Evolutionary conservation across 2,797 vertebrate species (phyloP).

Genomic region (Onychomys torridus): DNA sequence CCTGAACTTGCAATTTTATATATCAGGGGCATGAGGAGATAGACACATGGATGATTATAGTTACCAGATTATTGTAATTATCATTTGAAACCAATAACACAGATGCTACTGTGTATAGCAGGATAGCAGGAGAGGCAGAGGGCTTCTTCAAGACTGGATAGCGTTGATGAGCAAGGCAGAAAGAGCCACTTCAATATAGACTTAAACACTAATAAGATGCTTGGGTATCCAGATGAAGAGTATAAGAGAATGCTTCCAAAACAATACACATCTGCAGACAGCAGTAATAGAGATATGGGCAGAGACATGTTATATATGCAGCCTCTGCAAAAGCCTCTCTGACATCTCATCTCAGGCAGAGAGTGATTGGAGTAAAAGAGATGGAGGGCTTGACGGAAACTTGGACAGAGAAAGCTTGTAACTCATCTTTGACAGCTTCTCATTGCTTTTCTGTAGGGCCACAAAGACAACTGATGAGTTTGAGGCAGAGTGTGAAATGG

Average conservation of each 20-base stretch:
- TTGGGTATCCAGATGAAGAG: background rate
- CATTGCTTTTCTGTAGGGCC: background rate
- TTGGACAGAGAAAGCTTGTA: background rate
- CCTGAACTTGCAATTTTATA: background rate
- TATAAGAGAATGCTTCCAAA: background rate
- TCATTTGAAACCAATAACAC: background rate
- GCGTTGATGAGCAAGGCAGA: background rate
- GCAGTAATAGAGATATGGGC: background rate
- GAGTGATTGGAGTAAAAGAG: background rate
- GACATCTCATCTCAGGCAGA: background rate
- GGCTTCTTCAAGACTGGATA: background rate
- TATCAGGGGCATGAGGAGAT: background rate
- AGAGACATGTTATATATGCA: rapidly evolving
- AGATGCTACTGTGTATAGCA: background rate
- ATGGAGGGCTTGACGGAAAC: background rate
- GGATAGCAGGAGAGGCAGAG: background rate
- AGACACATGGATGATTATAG: background rate
- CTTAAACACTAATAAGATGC: background rate
- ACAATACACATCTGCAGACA: background rate
- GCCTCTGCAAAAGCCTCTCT: background rate
- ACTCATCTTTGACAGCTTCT: background rate
- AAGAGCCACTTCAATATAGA: background rate
- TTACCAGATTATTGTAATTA: slow-evolving; percentile 48
- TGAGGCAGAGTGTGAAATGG: background rate
- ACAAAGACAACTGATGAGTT: background rate